These are phyloP conservation scores for Apamea crenata DNA, from an alignment of 2,888 invertebrate species.

Conservation along the genomic window DNA sequence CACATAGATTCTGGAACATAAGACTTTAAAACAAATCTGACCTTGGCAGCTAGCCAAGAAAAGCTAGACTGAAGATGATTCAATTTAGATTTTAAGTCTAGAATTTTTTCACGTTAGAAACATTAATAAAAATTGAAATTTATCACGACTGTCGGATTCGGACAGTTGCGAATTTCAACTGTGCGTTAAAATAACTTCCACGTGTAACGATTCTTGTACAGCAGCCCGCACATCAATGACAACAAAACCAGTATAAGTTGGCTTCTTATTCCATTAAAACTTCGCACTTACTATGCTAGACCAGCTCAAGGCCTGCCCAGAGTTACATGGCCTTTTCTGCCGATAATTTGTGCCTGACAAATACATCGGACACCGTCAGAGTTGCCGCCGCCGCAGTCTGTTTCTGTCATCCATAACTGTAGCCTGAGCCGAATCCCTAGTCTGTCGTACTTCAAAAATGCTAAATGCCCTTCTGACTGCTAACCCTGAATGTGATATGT, in stretches of 20 bases:
- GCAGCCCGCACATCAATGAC: neutral
- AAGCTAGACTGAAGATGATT: slow-evolving; percentile 35
- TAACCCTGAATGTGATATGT: too few relatives aligned
- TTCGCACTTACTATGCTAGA: neutral
- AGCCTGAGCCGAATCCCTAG: too few relatives aligned
- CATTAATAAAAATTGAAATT: neutral
- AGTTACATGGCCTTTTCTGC: too few relatives aligned
- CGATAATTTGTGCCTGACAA: too few relatives aligned
- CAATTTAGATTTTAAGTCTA: slow-evolving; percentile 15
- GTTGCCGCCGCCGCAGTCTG: too few relatives aligned
- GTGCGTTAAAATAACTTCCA: slow-evolving; percentile 9
- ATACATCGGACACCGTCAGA: too few relatives aligned
- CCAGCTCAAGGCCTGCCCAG: neutral
- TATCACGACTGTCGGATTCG: slow-evolving; percentile 7
- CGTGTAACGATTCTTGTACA: slow-evolving; percentile 21
- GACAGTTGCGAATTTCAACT: neutral
- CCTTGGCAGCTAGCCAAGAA: slow-evolving; percentile 37
- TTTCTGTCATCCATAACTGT: too few relatives aligned
- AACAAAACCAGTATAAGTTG: neutral
- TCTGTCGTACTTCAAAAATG: too few relatives aligned
- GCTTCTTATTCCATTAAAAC: neutral
- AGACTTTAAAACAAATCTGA: slow-evolving; percentile 4
- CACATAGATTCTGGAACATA: neutral
- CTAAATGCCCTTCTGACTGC: too few relatives aligned
- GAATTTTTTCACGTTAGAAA: slow-evolving; percentile 18